phyloP scores from a whole-genome alignment of 1,140 invertebrate species.

The Tetramorium parvispinum region DNA sequence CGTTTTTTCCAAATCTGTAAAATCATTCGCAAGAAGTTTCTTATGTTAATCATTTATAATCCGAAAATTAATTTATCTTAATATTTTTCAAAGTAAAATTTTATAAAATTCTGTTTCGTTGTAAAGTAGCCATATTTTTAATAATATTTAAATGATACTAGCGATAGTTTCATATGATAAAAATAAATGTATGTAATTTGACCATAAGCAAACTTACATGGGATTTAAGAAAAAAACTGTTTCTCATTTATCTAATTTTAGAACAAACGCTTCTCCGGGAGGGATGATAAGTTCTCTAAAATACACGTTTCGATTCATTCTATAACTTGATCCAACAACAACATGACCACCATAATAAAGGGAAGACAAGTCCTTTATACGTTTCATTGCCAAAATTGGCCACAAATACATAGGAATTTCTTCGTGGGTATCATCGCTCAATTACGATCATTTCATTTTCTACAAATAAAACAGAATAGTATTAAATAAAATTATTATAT shows the following conservation, averaged over 20 bases:
- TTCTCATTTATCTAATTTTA: slow-evolving; percentile 89
- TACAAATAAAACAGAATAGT: slow-evolving; percentile 80
- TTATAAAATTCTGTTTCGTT: slow-evolving; percentile 35
- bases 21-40: not conserved
- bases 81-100: not conserved
- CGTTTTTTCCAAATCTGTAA: not conserved
- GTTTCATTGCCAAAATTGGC: slow-evolving; percentile 88
- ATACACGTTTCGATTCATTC: slow-evolving; percentile 87
- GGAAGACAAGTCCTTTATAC: slow-evolving; percentile 89
- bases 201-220: not conserved
- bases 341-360: slow-evolving; percentile 92
- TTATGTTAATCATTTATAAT: not conserved
- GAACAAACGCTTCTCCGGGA: slow-evolving; percentile 88
- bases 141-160: slow-evolving; percentile 6
- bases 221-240: not conserved
- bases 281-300: slow-evolving; percentile 89
- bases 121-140: not conserved
- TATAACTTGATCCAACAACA: slow-evolving; percentile 87
- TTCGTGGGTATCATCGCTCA: slow-evolving; percentile 91
- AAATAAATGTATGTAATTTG: not conserved
- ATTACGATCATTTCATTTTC: slow-evolving; percentile 89
- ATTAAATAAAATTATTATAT: slow-evolving; percentile 13
- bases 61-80: not conserved
- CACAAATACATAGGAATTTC: slow-evolving; percentile 90
- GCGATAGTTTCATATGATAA: slow-evolving; percentile 1